phyloP scores from a whole-genome alignment of 92 coral and sea anemone species.

The Porites lobata region DNA sequence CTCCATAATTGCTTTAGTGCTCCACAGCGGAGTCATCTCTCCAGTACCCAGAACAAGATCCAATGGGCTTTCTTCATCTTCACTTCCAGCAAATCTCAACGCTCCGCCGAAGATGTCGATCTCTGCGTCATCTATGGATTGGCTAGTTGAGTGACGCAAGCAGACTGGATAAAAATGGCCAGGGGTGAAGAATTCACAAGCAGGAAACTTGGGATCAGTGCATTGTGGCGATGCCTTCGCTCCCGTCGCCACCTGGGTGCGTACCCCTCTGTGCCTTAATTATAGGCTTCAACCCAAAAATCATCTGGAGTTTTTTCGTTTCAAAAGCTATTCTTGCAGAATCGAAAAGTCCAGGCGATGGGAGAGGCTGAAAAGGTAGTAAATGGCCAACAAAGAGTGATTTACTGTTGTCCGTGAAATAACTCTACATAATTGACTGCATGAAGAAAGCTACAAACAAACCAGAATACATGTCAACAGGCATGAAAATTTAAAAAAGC shows the following conservation, averaged over 20 bases:
- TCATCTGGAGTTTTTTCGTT: constrained; percentile 43
- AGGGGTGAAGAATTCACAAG: constrained; percentile 62
- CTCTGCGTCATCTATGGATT: constrained; percentile 45
- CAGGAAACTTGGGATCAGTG: constrained; percentile 57
- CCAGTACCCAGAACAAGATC: constrained; percentile 64
- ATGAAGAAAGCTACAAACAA: no score
- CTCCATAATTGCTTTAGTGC: constrained; percentile 32
- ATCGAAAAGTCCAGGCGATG: constrained; percentile 19
- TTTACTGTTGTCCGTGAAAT: no score
- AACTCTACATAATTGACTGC: no score
- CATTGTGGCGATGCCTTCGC: constrained; percentile 60
- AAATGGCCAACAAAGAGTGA: no score
- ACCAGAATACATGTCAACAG: no score
- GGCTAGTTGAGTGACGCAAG: constrained; percentile 61
- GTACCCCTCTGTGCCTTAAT: constrained; percentile 26
- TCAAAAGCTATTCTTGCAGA: not conserved
- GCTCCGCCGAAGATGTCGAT: constrained; percentile 32
- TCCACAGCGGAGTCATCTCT: constrained; percentile 31
- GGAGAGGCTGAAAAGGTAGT: not conserved
- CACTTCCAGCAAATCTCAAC: constrained; percentile 61
- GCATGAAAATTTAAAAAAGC: no score
- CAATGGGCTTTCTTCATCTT: constrained; percentile 39
- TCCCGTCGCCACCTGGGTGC: constrained; percentile 52
- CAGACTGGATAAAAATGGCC: constrained; percentile 60
- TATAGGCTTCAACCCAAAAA: constrained; percentile 42